Conservation (phyloP, 2,113 vertebrate genomes). For the Burhinus bistriatus region DNA sequence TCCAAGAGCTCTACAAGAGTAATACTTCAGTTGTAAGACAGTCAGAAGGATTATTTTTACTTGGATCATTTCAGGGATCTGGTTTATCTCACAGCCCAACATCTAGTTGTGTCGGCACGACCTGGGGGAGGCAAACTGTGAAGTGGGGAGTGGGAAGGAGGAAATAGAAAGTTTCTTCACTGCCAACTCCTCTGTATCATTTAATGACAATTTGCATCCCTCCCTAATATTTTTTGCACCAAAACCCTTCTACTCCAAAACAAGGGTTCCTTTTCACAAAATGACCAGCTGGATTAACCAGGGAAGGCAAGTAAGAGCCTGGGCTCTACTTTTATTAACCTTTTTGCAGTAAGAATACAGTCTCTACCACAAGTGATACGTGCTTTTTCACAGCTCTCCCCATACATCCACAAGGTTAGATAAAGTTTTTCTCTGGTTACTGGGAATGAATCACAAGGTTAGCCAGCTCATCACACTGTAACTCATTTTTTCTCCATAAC, state of each 20-base stretch:
- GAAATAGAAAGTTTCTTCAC: slow-evolving; percentile 26
- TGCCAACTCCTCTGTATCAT: neutral
- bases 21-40: neutral
- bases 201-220: neutral
- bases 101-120: neutral
- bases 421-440: neutral
- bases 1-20: neutral
- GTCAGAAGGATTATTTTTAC: slow-evolving; percentile 21
- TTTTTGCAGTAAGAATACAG: neutral
- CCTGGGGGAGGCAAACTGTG: slow-evolving; percentile 33
- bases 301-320: neutral
- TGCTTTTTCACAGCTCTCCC: neutral
- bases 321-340: neutral
- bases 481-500: neutral
- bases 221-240: neutral
- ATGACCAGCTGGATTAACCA: neutral
- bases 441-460: neutral
- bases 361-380: neutral
- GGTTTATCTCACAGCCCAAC: slow-evolving; percentile 30
- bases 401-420: neutral
- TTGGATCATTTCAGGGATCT: neutral
- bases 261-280: neutral
- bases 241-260: neutral
- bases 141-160: slow-evolving; percentile 27
- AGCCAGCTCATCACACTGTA: neutral